phyloP scores from a whole-genome alignment of 1,140 invertebrate species.

The Anastatus disparis region DNA sequence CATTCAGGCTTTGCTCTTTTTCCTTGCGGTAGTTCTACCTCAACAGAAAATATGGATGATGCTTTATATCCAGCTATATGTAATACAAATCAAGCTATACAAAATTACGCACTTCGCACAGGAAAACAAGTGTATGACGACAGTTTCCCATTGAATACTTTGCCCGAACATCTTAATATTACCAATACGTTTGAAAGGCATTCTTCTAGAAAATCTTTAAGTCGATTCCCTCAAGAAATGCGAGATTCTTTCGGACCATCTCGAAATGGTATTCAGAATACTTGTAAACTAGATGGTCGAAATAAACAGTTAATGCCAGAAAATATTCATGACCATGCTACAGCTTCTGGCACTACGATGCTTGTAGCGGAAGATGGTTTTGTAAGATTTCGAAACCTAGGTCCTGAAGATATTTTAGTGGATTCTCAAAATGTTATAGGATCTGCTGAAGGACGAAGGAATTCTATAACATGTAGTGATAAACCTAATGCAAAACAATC shows the following conservation, averaged over 20 bases:
- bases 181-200: slow-evolving; percentile 65
- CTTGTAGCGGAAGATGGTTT: slow-evolving; percentile 87
- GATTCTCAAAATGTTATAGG: slow-evolving; percentile 59
- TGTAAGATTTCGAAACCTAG: slow-evolving; percentile 79
- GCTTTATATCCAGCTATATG: slow-evolving; percentile 83
- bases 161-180: slow-evolving; percentile 68
- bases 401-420: slow-evolving; percentile 64
- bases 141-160: slow-evolving; percentile 70
- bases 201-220: slow-evolving; percentile 66
- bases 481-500: slow-evolving; percentile 59
- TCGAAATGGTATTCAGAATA: slow-evolving; percentile 58
- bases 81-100: slow-evolving; percentile 84
- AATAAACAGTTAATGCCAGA: slow-evolving; percentile 52
- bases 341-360: slow-evolving; percentile 71
- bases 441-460: slow-evolving; percentile 58
- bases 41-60: slow-evolving; percentile 73
- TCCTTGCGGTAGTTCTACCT: slow-evolving; percentile 80
- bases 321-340: slow-evolving; percentile 54
- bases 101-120: slow-evolving; percentile 82
- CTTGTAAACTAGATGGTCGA: slow-evolving; percentile 52
- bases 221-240: slow-evolving; percentile 62
- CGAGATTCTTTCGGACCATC: slow-evolving; percentile 65
- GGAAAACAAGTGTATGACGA: slow-evolving; percentile 82
- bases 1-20: slow-evolving; percentile 80
- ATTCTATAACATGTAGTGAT: slow-evolving; percentile 61